phyloP scores from a whole-genome alignment of 2,888 invertebrate genomes.

The Chelonus formosanus region DNA sequence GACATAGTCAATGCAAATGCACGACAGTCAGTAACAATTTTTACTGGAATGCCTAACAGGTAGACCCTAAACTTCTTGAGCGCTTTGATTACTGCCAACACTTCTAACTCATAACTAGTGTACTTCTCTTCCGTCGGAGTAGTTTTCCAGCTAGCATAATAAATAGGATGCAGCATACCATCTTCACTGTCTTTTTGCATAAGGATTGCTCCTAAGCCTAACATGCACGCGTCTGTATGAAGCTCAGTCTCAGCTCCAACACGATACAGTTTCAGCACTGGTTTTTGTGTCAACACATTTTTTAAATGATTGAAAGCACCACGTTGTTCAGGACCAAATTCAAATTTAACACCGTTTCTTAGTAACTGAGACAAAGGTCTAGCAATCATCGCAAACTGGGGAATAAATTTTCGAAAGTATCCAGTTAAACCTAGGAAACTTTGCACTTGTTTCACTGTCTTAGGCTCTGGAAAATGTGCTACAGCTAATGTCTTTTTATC shows the following conservation, averaged over 20 bases:
- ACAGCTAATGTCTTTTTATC: not conserved
- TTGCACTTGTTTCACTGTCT: not conserved
- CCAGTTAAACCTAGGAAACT: constrained; percentile 7
- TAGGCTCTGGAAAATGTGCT: not conserved
- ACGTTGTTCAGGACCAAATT: constrained; percentile 22
- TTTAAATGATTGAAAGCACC: constrained; percentile 34
- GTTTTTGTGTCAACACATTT: constrained; percentile 8
- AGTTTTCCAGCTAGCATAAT: no score
- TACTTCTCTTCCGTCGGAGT: no score
- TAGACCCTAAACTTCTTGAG: constrained; percentile 5
- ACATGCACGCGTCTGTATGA: constrained; percentile 36
- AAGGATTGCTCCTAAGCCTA: constrained; percentile 12
- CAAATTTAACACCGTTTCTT: constrained; percentile 5
- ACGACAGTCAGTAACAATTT: not conserved
- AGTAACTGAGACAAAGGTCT: constrained; percentile 31
- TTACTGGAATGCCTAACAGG: not conserved
- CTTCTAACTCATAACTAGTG: not conserved
- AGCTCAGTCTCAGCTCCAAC: constrained; percentile 36
- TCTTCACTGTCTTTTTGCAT: constrained; percentile 11
- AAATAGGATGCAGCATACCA: no score
- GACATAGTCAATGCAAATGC: constrained; percentile 1
- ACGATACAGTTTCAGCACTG: constrained; percentile 35
- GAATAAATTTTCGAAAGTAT: constrained; percentile 34
- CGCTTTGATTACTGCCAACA: constrained; percentile 6
- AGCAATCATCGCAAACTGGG: constrained; percentile 28